Conservation (phyloP, 1,140 invertebrate species). For the Drosophila arawakana region DNA sequence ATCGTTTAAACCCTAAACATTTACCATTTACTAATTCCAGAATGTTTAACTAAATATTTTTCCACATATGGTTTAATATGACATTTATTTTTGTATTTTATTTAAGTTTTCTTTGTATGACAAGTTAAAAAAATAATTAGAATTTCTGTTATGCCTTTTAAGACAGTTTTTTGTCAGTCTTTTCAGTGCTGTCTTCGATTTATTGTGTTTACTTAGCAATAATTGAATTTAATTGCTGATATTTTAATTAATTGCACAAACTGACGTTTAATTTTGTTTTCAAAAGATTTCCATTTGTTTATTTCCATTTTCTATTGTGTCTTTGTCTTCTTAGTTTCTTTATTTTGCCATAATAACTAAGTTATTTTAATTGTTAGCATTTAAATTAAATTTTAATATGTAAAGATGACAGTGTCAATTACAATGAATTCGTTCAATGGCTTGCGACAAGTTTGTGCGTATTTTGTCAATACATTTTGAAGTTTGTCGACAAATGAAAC, state of each 20-base stretch:
- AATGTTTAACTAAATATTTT: constrained; percentile 53
- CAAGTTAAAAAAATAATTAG: too few species aligned
- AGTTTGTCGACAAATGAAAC: constrained; percentile 6
- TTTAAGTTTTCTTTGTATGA: neutral
- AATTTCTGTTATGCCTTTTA: too few species aligned
- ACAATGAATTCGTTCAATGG: constrained; percentile 8
- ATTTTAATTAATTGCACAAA: neutral
- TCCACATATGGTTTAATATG: neutral
- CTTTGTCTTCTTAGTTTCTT: too few species aligned
- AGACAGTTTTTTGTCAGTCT: too few species aligned
- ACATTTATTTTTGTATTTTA: neutral
- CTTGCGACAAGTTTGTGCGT: neutral
- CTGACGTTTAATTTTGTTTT: neutral
- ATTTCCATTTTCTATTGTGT: too few species aligned
- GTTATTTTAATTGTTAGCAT: neutral
- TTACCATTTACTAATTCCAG: constrained; percentile 37
- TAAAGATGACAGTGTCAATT: neutral
- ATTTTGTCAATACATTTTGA: constrained; percentile 7
- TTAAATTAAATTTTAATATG: constrained; percentile 8
- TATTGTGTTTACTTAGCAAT: neutral
- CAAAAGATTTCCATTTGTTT: neutral
- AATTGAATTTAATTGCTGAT: neutral
- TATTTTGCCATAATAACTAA: too few species aligned
- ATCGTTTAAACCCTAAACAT: constrained; percentile 21
- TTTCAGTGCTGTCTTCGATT: too few species aligned